Evolutionary conservation across 2,888 invertebrate species (phyloP).

Genomic region (Zootermopsis nevadensis): DNA sequence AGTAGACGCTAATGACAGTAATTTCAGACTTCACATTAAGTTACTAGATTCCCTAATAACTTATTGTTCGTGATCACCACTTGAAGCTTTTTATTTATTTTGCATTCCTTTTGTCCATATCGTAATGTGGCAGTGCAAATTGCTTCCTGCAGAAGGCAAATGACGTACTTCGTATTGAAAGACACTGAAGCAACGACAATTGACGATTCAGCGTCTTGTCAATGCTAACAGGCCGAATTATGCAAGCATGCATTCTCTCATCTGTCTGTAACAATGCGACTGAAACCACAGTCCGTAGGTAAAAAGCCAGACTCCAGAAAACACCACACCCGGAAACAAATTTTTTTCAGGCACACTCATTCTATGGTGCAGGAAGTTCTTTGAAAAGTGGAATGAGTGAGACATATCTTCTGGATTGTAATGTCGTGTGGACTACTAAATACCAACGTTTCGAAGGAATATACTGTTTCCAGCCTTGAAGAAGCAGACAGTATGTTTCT

Average conservation of each 20-base stretch:
- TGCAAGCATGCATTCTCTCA: not conserved
- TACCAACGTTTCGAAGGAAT: too few relatives aligned
- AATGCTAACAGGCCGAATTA: not conserved
- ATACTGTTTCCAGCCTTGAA: too few relatives aligned
- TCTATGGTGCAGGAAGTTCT: too few relatives aligned
- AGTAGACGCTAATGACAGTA: slow-evolving; percentile 35
- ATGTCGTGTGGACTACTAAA: too few relatives aligned
- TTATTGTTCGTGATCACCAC: slow-evolving; percentile 41
- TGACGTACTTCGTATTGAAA: slow-evolving; percentile 1
- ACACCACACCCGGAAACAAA: too few relatives aligned
- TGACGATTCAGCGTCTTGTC: not conserved
- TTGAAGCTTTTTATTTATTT: slow-evolving; percentile 33
- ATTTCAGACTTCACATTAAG: slow-evolving; percentile 21
- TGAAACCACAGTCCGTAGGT: too few relatives aligned
- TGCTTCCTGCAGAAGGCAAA: slow-evolving; percentile 17
- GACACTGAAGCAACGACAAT: not conserved
- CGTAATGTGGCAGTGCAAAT: slow-evolving; percentile 27
- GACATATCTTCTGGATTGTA: too few relatives aligned
- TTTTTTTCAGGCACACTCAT: too few relatives aligned
- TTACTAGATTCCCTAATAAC: slow-evolving; percentile 42
- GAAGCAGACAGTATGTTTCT: too few relatives aligned
- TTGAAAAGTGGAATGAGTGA: too few relatives aligned
- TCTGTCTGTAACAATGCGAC: too few relatives aligned
- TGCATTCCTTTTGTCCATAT: slow-evolving; percentile 31
- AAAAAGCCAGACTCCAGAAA: too few relatives aligned